These are phyloP conservation scores for Xiphydria camelus DNA, from an alignment of 2,888 invertebrate species.

Conservation along the genomic window DNA sequence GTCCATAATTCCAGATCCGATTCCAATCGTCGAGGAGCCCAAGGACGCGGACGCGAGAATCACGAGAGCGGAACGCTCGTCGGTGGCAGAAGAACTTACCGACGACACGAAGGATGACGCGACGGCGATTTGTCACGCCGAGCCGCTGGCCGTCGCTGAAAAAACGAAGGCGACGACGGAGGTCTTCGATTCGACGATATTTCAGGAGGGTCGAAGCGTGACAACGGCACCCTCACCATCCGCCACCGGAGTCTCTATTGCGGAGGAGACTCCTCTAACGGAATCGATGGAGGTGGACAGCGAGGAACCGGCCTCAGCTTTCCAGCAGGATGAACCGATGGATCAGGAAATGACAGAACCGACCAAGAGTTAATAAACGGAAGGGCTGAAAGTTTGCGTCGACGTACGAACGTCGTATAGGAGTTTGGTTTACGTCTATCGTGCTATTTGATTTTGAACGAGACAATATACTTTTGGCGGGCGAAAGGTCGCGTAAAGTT, in stretches of 20 bases:
- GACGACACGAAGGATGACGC: conserved; percentile 16
- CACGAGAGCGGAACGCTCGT: conserved; percentile 23
- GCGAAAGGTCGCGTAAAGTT: too few species aligned
- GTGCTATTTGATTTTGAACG: too few species aligned
- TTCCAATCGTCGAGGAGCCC: conserved; percentile 47
- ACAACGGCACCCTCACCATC: too few species aligned
- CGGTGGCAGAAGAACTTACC: conserved; percentile 29
- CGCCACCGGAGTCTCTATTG: background rate
- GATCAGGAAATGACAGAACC: conserved; percentile 47
- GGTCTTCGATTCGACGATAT: too few species aligned
- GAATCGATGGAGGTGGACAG: conserved; percentile 53
- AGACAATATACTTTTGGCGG: too few species aligned
- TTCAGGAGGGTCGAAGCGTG: too few species aligned
- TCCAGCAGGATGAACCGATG: conserved; percentile 50
- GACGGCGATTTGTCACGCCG: conserved; percentile 24
- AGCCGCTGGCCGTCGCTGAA: conserved; percentile 21
- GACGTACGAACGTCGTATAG: too few species aligned
- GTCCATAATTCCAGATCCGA: conserved; percentile 43
- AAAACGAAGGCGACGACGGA: conserved; percentile 1
- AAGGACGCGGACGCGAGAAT: conserved; percentile 26
- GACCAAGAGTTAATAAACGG: conserved; percentile 46
- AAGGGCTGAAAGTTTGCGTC: too few species aligned
- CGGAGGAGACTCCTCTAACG: conserved; percentile 11
- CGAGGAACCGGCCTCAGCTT: conserved; percentile 36
- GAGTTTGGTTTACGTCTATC: too few species aligned